A percentile compares a stretch with the other conserved stretches of the same genome.
These are phyloP conservation scores for Polypedilum vanderplanki DNA, from an alignment of 1,140 invertebrate genomes.

Conservation along the genomic window DNA sequence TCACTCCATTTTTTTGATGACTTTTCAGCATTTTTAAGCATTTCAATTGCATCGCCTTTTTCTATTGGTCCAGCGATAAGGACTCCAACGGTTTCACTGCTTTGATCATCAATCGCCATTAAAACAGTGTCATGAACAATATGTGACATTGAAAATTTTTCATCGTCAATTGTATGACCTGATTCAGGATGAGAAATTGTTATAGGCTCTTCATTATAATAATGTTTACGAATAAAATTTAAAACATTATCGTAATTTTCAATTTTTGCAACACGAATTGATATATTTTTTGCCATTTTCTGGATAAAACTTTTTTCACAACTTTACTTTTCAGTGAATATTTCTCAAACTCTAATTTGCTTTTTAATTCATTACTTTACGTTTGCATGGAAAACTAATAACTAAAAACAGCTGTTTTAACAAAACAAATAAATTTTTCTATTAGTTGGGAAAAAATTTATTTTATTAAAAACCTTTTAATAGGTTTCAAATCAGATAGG, in stretches of 20 bases:
- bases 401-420: too few species aligned
- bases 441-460: too few species aligned
- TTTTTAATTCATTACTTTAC: too few species aligned
- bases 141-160: constrained; percentile 14
- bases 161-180: constrained; percentile 31
- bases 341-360: too few species aligned
- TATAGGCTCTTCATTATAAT: constrained; percentile 33
- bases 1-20: constrained; percentile 31
- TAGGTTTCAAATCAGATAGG: too few species aligned
- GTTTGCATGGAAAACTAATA: too few species aligned
- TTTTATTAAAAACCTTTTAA: too few species aligned
- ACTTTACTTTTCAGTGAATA: too few species aligned
- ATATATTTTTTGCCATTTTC: not conserved
- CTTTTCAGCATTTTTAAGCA: constrained; percentile 30
- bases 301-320: too few species aligned
- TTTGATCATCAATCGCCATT: constrained; percentile 2
- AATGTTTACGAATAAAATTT: constrained; percentile 32
- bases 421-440: too few species aligned
- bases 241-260: constrained; percentile 31
- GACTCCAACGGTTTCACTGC: constrained; percentile 30
- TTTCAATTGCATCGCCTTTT: constrained; percentile 31
- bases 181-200: constrained; percentile 33
- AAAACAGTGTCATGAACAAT: constrained; percentile 15
- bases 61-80: constrained; percentile 32
- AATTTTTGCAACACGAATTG: constrained; percentile 30